Evolutionary conservation across 2,113 vertebrate genomes (phyloP), one percentile per base, ranked within the genome.

Genomic region (Stomatorhinus ivindoensis): DNA sequence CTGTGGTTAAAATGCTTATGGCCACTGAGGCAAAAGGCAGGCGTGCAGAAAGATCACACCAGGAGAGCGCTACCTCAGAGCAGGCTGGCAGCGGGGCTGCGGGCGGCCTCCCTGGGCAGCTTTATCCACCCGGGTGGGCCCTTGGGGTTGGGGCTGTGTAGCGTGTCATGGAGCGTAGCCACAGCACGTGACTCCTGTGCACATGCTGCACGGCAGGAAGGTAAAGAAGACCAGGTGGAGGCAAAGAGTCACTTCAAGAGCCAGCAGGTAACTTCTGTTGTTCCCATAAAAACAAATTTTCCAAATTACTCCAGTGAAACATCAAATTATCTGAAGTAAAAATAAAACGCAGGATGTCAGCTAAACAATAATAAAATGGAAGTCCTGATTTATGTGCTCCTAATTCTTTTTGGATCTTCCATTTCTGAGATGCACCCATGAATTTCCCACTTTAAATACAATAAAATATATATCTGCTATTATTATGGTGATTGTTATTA

Each of bases 101-200:
- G 86, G 86, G 88, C 7, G 21, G 17, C 17, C 50, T 15, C 27
- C n/a, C 65, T 2, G 7, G n/a, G 58, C 8, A 2, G n/a, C 87
- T 88, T 46, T 48, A 65, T 55, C 17, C 55, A n/a, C 2, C 24
- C 21, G 8, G 24, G 58, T 27, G 24, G 58, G 58, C 2, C 8
- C 58, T n/a, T 27, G 9, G 61, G n/a, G 61, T 9, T 65, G 61
- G 51, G 19, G 51, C 51, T 21, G 91, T 89, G 93, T 91, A 89
- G 92, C 90, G 92, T 87, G 92, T 92, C 93, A 94, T 93, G 94
- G 93, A 91, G 92, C 91, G 61, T 93, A 94, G 93, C 39, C 92
- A 90, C 55, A 58, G 91, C 55, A 10, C 94, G 93, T 95, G 94
- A 92, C 92, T 93, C 95, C 94, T 93, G 55, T n/a, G 10, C 53